These are phyloP conservation scores for Clepsis dumicolana DNA, from an alignment of 2,888 invertebrate genomes.

Conservation along the genomic window DNA sequence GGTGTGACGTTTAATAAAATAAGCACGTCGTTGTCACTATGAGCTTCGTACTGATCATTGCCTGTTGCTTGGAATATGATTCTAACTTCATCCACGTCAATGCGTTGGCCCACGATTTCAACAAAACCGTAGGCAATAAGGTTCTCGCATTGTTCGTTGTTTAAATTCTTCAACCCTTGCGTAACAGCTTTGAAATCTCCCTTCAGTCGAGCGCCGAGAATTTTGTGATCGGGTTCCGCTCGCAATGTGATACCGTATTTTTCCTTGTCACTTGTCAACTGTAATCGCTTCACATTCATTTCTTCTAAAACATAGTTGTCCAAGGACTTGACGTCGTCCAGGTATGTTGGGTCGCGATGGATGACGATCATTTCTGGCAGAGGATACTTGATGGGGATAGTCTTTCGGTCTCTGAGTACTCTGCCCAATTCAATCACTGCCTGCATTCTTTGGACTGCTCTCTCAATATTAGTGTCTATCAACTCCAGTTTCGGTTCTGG, in stretches of 20 bases:
- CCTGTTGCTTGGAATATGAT: conserved; percentile 92
- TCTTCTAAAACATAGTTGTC: conserved; percentile 96
- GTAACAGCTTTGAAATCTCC: conserved; percentile 95
- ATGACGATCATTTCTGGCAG: conserved; percentile 98
- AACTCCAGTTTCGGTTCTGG: conserved; percentile 90
- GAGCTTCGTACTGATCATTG: conserved; percentile 93
- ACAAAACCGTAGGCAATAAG: conserved; percentile 90
- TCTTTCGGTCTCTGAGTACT: conserved; percentile 96
- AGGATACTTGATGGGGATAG: conserved; percentile 98
- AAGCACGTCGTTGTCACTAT: conserved; percentile 95
- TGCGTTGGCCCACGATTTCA: conserved; percentile 90
- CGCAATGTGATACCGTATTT: conserved; percentile 96
- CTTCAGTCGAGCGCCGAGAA: conserved; percentile 95
- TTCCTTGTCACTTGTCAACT: conserved; percentile 94
- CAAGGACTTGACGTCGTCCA: conserved; percentile 92
- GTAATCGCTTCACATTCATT: conserved; percentile 95
- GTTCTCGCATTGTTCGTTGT: conserved; percentile 92
- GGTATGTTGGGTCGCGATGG: conserved; percentile 92
- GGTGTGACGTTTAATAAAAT: conserved; percentile 96
- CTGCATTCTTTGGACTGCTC: conserved; percentile 97
- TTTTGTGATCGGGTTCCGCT: conserved; percentile 98
- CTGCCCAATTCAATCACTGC: conserved; percentile 97
- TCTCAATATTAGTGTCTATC: conserved; percentile 95
- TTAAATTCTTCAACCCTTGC: conserved; percentile 91
- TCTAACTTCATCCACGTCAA: conserved; percentile 92